phyloP scores from a whole-genome alignment of 2,888 invertebrate genomes.

The Oscheius onirici region DNA sequence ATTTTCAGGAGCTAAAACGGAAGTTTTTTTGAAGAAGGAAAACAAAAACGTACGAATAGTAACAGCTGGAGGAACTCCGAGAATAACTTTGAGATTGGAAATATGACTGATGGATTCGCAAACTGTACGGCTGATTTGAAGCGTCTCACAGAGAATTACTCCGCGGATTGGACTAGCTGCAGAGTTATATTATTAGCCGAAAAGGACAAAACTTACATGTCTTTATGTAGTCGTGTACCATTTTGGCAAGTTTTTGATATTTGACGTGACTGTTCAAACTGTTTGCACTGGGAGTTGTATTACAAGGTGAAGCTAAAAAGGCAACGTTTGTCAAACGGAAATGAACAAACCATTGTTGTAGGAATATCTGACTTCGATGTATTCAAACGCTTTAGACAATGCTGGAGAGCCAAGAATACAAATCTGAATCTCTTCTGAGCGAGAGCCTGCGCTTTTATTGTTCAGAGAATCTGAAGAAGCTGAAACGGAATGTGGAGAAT shows the following conservation, averaged over 20 bases:
- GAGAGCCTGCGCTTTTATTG: neutral
- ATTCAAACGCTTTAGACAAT: slow-evolving; percentile 6
- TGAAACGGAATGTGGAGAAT: too few relatives aligned
- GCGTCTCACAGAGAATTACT: neutral
- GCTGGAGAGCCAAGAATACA: neutral
- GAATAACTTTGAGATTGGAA: neutral
- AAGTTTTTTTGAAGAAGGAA: too few relatives aligned
- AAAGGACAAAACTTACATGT: neutral
- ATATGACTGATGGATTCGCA: neutral
- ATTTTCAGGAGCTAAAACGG: neutral
- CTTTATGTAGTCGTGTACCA: neutral
- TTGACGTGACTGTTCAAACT: slow-evolving; percentile 10
- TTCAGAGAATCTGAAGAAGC: slow-evolving; percentile 5
- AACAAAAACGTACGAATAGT: neutral
- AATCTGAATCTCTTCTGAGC: slow-evolving; percentile 10
- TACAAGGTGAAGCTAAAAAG: neutral
- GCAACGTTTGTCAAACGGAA: neutral
- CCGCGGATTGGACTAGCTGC: neutral
- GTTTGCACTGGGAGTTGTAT: neutral
- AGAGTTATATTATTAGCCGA: neutral
- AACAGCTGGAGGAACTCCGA: neutral
- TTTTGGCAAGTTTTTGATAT: neutral
- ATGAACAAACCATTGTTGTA: slow-evolving; percentile 7
- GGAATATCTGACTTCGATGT: neutral
- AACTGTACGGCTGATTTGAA: neutral